Conservation (phyloP, 2,797 vertebrate genomes). For the Botia kubotai region DNA sequence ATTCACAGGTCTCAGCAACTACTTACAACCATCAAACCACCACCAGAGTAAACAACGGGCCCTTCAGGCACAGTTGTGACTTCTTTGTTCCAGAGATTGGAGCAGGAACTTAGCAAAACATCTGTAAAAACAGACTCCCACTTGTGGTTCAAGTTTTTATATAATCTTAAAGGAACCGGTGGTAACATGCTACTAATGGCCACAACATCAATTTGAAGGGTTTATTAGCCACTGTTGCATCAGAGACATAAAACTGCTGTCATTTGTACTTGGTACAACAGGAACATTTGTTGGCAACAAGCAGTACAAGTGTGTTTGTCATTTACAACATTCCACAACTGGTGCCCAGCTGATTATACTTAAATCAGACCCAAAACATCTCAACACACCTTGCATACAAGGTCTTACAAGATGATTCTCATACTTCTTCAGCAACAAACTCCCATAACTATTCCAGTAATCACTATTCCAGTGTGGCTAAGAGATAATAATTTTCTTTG, state of each 20-base stretch:
- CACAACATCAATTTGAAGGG: slow-evolving; percentile 8
- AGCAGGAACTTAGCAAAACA: background rate
- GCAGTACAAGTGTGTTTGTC: slow-evolving; percentile 38
- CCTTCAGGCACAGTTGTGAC: slow-evolving; percentile 30
- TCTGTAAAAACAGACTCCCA: background rate
- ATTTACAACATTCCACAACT: slow-evolving; percentile 32
- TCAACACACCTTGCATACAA: background rate
- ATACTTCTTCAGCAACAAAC: no score
- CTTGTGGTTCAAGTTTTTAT: background rate
- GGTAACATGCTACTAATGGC: background rate
- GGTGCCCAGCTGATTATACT: slow-evolving; percentile 23
- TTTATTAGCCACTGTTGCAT: slow-evolving; percentile 21
- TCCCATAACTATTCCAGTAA: no score
- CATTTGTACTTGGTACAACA: slow-evolving; percentile 46
- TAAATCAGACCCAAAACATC: background rate
- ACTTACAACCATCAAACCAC: slow-evolving; percentile 14
- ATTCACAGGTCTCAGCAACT: slow-evolving; percentile 4
- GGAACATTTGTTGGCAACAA: background rate
- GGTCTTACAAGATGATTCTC: no score
- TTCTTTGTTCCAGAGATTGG: slow-evolving; percentile 3
- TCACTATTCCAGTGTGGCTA: no score
- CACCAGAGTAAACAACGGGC: slow-evolving; percentile 20
- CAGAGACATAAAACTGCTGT: slow-evolving; percentile 29
- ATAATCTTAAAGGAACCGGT: background rate
- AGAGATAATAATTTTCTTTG: no score